These are phyloP conservation scores for Erannis defoliaria DNA, from an alignment of 2,888 invertebrate species.

Conservation along the genomic window DNA sequence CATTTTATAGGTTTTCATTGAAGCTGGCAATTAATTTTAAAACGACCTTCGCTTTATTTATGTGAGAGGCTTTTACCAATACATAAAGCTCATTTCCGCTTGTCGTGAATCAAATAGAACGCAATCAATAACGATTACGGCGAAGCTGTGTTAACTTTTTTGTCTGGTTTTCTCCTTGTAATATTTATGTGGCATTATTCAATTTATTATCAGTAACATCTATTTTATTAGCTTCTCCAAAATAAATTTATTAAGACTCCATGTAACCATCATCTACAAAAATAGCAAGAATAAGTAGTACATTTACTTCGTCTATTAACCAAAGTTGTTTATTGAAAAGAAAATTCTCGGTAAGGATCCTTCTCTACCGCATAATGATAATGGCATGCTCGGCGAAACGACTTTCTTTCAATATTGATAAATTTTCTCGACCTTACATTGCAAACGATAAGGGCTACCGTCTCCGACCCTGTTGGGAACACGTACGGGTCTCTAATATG, in stretches of 20 bases:
- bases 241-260: neutral
- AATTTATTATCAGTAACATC: conserved; percentile 17
- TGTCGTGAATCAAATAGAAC: conserved; percentile 52
- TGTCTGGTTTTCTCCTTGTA: conserved; percentile 22
- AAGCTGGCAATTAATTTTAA: neutral
- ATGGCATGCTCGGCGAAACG: conserved; percentile 24
- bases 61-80: conserved; percentile 32
- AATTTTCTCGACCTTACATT: conserved; percentile 33
- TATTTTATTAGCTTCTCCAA: conserved; percentile 12
- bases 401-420: conserved; percentile 30
- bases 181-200: conserved; percentile 16
- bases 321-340: conserved; percentile 33
- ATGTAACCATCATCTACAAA: conserved; percentile 10
- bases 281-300: conserved; percentile 11
- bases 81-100: conserved; percentile 47
- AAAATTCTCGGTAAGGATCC: conserved; percentile 21
- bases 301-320: conserved; percentile 12
- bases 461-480: conserved; percentile 49
- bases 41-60: conserved; percentile 7
- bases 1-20: conserved; percentile 2
- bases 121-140: conserved; percentile 61
- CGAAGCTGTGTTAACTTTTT: conserved; percentile 43
- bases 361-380: conserved; percentile 25
- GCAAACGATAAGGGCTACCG: conserved; percentile 42
- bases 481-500: conserved; percentile 59